phyloP scores from a whole-genome alignment of 1,140 invertebrate species.

The Drosophila rufa region DNA sequence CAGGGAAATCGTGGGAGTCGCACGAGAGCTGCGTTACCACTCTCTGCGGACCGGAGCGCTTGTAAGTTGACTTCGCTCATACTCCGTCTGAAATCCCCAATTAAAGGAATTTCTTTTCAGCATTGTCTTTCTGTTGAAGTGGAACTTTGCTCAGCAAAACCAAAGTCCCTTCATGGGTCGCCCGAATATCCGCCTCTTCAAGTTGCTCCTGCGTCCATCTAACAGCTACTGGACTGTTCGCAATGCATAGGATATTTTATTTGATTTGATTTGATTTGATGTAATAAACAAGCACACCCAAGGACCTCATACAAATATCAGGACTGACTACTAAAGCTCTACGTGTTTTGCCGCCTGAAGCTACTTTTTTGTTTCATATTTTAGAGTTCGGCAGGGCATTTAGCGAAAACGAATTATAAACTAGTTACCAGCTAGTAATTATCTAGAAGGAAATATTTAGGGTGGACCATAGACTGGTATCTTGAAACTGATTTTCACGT shows the following conservation, averaged over 20 bases:
- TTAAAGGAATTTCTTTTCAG: background rate
- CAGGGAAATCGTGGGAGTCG: constrained; percentile 4
- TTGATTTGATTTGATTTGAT: background rate
- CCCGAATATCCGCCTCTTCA: constrained; percentile 23
- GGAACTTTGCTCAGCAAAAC: constrained; percentile 3
- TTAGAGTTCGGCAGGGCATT: no score
- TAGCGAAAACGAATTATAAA: no score
- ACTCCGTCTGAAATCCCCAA: background rate
- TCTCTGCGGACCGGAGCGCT: constrained; percentile 21
- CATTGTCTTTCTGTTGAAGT: constrained; percentile 40
- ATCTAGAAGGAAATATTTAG: no score
- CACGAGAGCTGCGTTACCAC: background rate
- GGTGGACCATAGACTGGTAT: no score
- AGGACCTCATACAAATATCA: background rate
- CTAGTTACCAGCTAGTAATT: no score
- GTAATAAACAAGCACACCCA: background rate
- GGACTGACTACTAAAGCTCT: no score
- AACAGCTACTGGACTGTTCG: constrained; percentile 34
- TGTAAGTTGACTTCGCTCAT: constrained; percentile 10
- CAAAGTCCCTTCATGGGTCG: constrained; percentile 11
- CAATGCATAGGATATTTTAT: background rate
- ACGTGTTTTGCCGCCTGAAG: no score
- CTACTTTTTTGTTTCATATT: no score
- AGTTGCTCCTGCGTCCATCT: constrained; percentile 20
- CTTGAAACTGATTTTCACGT: no score